Evolutionary conservation across 2,113 vertebrate genomes (phyloP).

Genomic region (Peucedramus taeniatus): DNA sequence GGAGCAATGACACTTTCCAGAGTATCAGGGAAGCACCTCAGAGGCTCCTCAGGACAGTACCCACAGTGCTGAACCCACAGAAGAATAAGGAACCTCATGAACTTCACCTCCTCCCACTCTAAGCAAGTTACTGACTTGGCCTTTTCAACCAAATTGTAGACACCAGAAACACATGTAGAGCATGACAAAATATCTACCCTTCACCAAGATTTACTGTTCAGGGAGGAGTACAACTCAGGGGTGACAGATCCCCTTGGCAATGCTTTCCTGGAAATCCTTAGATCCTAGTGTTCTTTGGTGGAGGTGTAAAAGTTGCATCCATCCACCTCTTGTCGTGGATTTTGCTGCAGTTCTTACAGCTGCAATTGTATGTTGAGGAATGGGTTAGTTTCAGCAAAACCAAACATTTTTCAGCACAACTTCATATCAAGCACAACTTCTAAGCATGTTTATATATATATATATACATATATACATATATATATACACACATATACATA

Average conservation of each 20-base stretch:
- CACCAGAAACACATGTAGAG: background rate
- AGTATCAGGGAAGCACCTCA: background rate
- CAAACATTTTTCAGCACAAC: background rate
- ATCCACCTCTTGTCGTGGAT: background rate
- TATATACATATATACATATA: background rate
- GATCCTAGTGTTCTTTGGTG: background rate
- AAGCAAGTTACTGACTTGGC: background rate
- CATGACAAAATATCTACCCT: background rate
- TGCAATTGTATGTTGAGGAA: background rate
- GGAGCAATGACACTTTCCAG: background rate
- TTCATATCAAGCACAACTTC: background rate
- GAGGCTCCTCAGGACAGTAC: background rate
- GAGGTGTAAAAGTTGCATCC: background rate
- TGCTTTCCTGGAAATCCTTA: background rate
- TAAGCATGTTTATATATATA: background rate
- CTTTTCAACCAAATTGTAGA: background rate
- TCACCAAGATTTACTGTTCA: background rate
- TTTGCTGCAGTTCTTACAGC: background rate
- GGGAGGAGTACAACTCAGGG: background rate
- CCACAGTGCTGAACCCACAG: background rate
- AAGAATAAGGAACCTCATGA: background rate
- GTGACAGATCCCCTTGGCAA: background rate
- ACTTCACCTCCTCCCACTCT: background rate
- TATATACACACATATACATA: background rate
- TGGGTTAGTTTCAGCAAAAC: background rate